Evolutionary conservation across 2,888 invertebrate species (phyloP).

Genomic region (Trypoxylon attenuatum): DNA sequence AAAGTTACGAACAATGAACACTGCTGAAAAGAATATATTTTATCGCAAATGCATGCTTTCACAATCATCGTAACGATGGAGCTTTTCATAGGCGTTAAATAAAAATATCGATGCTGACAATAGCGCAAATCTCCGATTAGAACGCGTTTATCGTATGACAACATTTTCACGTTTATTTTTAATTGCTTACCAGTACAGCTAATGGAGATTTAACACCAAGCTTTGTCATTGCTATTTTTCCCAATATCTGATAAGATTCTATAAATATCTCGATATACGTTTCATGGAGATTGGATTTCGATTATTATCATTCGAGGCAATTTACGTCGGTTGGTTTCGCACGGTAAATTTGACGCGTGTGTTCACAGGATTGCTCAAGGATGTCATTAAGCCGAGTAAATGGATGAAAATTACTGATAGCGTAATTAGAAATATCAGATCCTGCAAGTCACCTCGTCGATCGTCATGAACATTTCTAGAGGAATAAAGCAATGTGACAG

Average conservation of each 20-base stretch:
- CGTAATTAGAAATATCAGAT: neutral
- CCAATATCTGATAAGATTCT: slow-evolving; percentile 19
- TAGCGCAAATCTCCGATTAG: no score
- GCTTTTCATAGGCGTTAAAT: no score
- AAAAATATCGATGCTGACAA: no score
- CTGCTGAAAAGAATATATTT: no score
- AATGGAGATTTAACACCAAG: slow-evolving; percentile 34
- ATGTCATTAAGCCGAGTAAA: neutral
- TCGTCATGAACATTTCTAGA: neutral
- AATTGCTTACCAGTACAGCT: slow-evolving; percentile 2
- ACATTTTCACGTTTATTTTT: neutral
- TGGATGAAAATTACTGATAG: neutral
- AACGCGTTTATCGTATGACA: no score
- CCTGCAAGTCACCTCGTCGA: neutral
- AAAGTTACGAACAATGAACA: no score
- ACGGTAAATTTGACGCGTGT: no score
- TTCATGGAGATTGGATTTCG: no score
- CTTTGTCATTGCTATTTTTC: slow-evolving; percentile 7
- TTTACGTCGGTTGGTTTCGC: no score
- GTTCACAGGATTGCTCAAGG: neutral
- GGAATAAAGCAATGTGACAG: neutral
- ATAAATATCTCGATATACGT: slow-evolving; percentile 7
- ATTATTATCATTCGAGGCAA: no score
- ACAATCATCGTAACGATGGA: no score
- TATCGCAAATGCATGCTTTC: no score